These are phyloP conservation scores for Hoplostethus atlanticus DNA, from an alignment of 2,797 vertebrate genomes.

Conservation along the genomic window DNA sequence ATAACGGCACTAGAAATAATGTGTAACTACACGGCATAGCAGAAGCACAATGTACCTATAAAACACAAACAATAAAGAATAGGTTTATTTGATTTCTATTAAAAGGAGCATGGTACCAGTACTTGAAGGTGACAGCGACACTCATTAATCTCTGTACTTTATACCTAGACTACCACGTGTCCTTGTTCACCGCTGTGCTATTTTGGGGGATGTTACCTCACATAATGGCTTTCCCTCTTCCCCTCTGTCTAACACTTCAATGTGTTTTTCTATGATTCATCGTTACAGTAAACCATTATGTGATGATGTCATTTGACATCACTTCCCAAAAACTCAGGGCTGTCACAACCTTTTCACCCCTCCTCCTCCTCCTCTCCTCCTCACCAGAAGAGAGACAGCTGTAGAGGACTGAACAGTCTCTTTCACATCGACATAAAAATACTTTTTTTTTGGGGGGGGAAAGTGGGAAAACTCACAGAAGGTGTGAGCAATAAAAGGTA, in stretches of 20 bases:
- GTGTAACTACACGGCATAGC: slow-evolving; percentile 36
- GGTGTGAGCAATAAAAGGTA: slow-evolving; percentile 96
- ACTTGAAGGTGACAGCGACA: slow-evolving; percentile 53
- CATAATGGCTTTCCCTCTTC: slow-evolving; percentile 65
- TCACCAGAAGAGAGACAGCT: slow-evolving; percentile 76
- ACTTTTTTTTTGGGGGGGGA: slow-evolving; percentile 62
- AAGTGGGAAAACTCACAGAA: slow-evolving; percentile 90
- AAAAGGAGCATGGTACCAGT: slow-evolving; percentile 47
- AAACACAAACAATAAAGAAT: slow-evolving; percentile 55
- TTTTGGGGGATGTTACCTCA: slow-evolving; percentile 73
- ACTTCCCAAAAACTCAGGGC: slow-evolving; percentile 79
- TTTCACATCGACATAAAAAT: slow-evolving; percentile 79
- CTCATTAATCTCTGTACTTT: slow-evolving; percentile 60
- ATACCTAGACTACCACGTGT: slow-evolving; percentile 60
- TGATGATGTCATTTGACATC: slow-evolving; percentile 82
- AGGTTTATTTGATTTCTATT: slow-evolving; percentile 61
- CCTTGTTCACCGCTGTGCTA: slow-evolving; percentile 65
- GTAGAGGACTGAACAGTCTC: slow-evolving; percentile 61
- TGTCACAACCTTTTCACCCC: slow-evolving; percentile 71
- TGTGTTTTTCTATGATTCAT: slow-evolving; percentile 80
- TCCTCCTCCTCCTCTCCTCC: slow-evolving; percentile 71
- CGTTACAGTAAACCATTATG: slow-evolving; percentile 83
- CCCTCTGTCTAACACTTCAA: slow-evolving; percentile 68
- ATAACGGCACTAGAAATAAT: slow-evolving; percentile 47
- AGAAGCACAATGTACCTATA: slow-evolving; percentile 44